Evolutionary conservation across 2,888 invertebrate genomes (phyloP), one percentile per base, ranked within the genome.

Genomic region (Patella caerulea): DNA sequence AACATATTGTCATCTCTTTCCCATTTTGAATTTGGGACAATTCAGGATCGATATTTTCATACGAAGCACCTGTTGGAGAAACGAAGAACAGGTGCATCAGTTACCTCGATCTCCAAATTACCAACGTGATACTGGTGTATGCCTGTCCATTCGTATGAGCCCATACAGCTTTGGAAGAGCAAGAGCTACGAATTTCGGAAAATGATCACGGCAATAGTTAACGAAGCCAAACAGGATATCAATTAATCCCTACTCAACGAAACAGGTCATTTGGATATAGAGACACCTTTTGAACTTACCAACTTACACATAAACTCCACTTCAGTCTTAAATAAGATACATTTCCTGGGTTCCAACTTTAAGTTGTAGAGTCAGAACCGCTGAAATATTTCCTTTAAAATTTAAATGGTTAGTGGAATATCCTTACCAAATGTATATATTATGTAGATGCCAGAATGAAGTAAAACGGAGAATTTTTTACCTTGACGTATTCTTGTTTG

Each of bases 41-140:
- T 34, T 80, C 83, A 5, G 79, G 79, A 1, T 82, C 85, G 34
- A 82, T 77, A 0, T 83, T 82, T 0, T 9, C 14, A 73, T 84
- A 78, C 7, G 81, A 82, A 0, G 85, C 81, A 76, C 83, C 82
- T 17, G 81, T 82, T 80, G 14, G 84, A 80, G 9, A 84, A 55
- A 1, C 75, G 71, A 15, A 83, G 71, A 3, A 83, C 80, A 53
- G 78, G 79, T n/a, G 79, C 65, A 0, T 29, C 7, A 3, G 69
- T 72, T n/a, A 83, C 17, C 2, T 65, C 72, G 17, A 53, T n/a
- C 54, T 75, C 71, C n/a, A 80, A 15, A 3, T 71, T 55, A 9
- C 74, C 74, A 70, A 79, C 77, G 34, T 74, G 65, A 12, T 54
- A 3, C 55, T 75, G 72, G 1, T 76, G 72, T 19, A 69, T 29